A percentile compares a stretch with the other conserved stretches of the same genome.
phyloP scores from a whole-genome alignment of 2,113 vertebrate species.

The Protobothrops flavoviridis region DNA sequence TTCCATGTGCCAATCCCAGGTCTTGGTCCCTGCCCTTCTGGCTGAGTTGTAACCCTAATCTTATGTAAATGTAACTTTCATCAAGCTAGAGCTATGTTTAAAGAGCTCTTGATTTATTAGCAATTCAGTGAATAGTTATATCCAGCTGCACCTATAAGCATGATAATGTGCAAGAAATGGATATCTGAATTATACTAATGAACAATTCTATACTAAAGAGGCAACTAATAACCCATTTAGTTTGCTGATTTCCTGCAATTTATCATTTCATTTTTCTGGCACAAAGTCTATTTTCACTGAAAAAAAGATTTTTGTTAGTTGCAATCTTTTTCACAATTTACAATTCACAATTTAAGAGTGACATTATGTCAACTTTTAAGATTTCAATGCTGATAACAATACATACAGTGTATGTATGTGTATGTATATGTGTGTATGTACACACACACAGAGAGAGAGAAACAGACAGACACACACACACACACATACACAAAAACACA shows the following conservation, averaged over 20 bases:
- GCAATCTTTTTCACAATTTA: background rate
- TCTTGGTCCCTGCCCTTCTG: background rate
- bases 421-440: too few relatives aligned
- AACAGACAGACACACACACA: too few relatives aligned
- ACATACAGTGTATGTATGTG: background rate
- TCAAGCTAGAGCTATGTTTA: background rate
- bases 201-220: background rate
- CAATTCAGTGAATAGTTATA: background rate
- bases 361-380: background rate
- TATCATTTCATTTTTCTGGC: background rate
- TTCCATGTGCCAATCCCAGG: background rate
- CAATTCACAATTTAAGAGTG: background rate
- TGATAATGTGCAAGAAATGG: background rate
- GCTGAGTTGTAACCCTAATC: background rate
- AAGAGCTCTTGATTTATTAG: background rate
- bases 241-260: background rate
- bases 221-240: constrained; percentile 8
- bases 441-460: too few relatives aligned
- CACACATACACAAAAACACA: too few relatives aligned
- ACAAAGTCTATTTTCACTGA: background rate
- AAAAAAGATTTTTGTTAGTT: constrained; percentile 3
- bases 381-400: background rate
- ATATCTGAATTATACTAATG: background rate
- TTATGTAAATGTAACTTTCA: background rate
- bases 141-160: background rate